A percentile compares a stretch with the other conserved stretches of the same genome.
Conservation (phyloP, 2,113 vertebrate genomes). For the Diadophis punctatus region DNA sequence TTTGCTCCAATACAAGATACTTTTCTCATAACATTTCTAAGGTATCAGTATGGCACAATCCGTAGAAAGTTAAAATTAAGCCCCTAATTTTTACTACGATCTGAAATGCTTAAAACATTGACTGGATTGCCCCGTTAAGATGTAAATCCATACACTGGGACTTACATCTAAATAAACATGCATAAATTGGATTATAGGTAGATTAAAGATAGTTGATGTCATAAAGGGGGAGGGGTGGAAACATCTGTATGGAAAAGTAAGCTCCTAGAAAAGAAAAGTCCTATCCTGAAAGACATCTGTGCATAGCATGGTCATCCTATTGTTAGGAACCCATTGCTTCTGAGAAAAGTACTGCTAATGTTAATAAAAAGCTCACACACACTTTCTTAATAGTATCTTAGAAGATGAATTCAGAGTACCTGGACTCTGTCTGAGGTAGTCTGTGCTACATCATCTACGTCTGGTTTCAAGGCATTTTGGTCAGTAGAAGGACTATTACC, state of each 20-base stretch:
- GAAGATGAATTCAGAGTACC: conserved; percentile 79
- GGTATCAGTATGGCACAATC: neutral
- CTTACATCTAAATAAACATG: neutral
- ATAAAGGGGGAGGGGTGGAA: neutral
- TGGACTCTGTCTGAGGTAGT: conserved; percentile 79
- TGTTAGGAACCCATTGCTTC: conserved; percentile 23
- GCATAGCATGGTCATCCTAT: conserved; percentile 48
- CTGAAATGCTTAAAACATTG: neutral
- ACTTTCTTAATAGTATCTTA: conserved; percentile 64
- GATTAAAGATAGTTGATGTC: conserved; percentile 11
- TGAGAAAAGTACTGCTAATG: conserved; percentile 25
- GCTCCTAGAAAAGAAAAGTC: neutral
- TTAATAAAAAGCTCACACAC: conserved; percentile 40
- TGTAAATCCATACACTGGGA: neutral
- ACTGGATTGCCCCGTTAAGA: neutral
- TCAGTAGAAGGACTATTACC: conserved; percentile 75
- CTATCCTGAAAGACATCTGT: conserved; percentile 22
- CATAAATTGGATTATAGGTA: neutral
- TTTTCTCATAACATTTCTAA: neutral
- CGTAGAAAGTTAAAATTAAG: neutral
- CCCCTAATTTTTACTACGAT: neutral
- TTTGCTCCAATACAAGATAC: neutral
- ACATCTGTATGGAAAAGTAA: neutral
- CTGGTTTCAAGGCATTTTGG: conserved; percentile 74
- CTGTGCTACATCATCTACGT: conserved; percentile 81